Percentiles rank a stretch among this genome's conserved stretches.
phyloP scores from a whole-genome alignment of 2,113 vertebrate species.

The Sclerurus mexicanus region DNA sequence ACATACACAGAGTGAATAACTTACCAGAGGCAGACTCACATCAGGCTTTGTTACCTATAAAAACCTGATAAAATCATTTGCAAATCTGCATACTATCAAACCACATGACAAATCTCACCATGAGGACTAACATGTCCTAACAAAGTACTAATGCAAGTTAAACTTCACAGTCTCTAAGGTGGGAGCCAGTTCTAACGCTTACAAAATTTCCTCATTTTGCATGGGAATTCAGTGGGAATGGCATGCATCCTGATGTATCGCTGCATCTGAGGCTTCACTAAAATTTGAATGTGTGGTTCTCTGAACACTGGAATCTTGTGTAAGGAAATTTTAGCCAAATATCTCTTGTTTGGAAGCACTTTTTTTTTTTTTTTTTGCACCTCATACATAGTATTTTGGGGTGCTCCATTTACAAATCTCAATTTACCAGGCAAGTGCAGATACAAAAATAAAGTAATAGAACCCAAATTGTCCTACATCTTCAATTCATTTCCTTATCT shows the following conservation, averaged over 20 bases:
- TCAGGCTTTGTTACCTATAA: not conserved
- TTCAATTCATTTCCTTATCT: not conserved
- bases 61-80: not conserved
- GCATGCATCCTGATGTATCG: not conserved
- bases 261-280: not conserved
- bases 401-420: not conserved
- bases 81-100: not conserved
- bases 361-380: not conserved
- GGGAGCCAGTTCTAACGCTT: not conserved
- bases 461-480: not conserved
- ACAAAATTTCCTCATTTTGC: not conserved
- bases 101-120: not conserved
- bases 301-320: not conserved
- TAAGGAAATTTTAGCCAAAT: not conserved
- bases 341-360: not conserved
- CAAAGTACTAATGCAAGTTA: not conserved
- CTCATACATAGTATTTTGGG: not conserved
- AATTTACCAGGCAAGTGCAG: not conserved
- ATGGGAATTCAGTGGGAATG: not conserved
- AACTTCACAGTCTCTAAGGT: not conserved
- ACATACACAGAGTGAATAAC: not conserved
- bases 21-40: not conserved
- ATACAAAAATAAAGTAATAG: not conserved
- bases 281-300: not conserved
- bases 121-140: not conserved